Evolutionary conservation across 2,888 invertebrate species (phyloP), one percentile per base, ranked within the genome.

Genomic region (Tetragonula carbonaria): DNA sequence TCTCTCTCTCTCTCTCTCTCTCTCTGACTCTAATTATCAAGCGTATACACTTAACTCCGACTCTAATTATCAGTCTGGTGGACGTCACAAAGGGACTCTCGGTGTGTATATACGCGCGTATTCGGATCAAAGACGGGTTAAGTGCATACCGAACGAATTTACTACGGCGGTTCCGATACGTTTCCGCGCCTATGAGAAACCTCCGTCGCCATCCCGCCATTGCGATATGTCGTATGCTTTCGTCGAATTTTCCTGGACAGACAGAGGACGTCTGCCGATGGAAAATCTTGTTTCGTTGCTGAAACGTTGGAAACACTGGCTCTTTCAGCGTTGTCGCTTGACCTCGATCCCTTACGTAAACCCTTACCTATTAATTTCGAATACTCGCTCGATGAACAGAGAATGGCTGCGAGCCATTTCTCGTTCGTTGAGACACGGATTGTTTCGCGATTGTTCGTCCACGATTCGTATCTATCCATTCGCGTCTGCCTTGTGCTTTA

Each of bases 11-110:
- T 38, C 38, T 8, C 38, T 6, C 45, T 45, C 45, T 8, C 11
- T 45, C 79, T 77, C 45, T 55, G 45, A 65, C n/a, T 77, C 66
- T 77, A 84, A 84, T 85, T 85, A 85, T 85, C 80, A 74, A 74
- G 33, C 84, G 67, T 57, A 84, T 67, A 73, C 75, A 76, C 84
- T 85, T 80, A 62, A 77, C 76, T 74, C 62, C 18, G 85, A 21
- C 63, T 75, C 73, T 77, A 85, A 85, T 85, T 85, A 85, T 85
- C 74, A 74, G 76, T 55, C 38, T 59, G 33, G 38, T n/a, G 33
- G 18, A n/a, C 65, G 33, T 71, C 74, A 74, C 85, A 85, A 77
- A 85, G 85, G 79, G 66, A 14, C n/a, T 28, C 50, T 21, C 33
- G 4, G n/a, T 71, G 53, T 70, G 23, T 6, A n/a, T 14, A 14